phyloP scores from a whole-genome alignment of 1,140 invertebrate genomes.

The Sycophaga agraensis region DNA sequence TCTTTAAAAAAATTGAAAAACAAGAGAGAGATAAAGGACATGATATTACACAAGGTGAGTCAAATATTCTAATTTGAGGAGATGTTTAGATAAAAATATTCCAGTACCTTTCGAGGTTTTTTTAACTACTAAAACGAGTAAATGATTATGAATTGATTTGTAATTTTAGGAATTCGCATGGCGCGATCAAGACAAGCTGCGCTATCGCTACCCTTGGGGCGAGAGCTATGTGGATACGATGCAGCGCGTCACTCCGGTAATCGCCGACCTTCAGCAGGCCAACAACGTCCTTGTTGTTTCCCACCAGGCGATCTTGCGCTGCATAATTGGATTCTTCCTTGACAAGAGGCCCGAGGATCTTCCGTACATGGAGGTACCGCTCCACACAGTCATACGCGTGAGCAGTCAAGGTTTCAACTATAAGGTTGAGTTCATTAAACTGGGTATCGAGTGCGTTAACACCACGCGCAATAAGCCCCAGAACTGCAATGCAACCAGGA shows the following conservation, averaged over 20 bases:
- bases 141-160: not conserved
- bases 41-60: no score
- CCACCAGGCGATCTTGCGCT: slow-evolving; percentile 89
- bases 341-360: slow-evolving; percentile 82
- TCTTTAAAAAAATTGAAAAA: no score
- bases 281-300: slow-evolving; percentile 85
- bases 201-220: slow-evolving; percentile 89
- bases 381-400: slow-evolving; percentile 88
- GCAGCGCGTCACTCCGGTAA: slow-evolving; percentile 77
- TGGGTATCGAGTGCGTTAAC: slow-evolving; percentile 83
- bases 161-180: slow-evolving; percentile 74
- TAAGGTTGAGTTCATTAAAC: slow-evolving; percentile 75
- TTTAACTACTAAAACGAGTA: no score
- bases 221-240: slow-evolving; percentile 90
- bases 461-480: slow-evolving; percentile 73
- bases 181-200: slow-evolving; percentile 88
- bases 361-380: slow-evolving; percentile 86
- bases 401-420: slow-evolving; percentile 82
- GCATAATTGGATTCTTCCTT: slow-evolving; percentile 87
- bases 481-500: slow-evolving; percentile 67
- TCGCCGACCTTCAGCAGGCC: slow-evolving; percentile 78
- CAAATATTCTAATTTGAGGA: no score
- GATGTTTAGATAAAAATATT: no score
- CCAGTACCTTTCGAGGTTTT: no score
- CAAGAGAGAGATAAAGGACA: no score